Base-by-base conservation (phyloP, 2,113 vertebrate genomes). In the Salvator merianae region DNA sequence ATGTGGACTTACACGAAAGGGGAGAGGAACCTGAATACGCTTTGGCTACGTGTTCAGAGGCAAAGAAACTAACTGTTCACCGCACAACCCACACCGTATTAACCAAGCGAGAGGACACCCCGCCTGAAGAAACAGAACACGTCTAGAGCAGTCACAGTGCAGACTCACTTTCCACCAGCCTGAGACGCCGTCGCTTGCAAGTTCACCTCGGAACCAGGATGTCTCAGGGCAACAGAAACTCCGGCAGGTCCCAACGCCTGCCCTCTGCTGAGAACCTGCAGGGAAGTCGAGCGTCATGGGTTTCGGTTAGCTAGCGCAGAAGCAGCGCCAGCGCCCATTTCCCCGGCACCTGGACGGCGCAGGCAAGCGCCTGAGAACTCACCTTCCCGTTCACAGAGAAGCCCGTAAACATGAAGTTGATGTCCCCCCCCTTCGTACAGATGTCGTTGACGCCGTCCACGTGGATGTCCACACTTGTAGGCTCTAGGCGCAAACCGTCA, bases 391-490 rank as follows among this genome's bases (percentile, higher is more conserved):
- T 97, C 84, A 99, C 98, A 0, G 98, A 98, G 92, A 99, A 99
- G 7, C 99, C 99, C 0, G 97, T 99, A 91, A 99, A 99, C 71
- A 99, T 96, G 77, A 99, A 99, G 94, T 99, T 99, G 91, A 99
- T 98, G 94, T 99, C 99, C 26, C 98, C 97, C 81, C 99, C 99
- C 94, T 98, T 98, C 0, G 98, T 99, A 93, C 99, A 99, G 92
- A 99, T 97, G 91, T 99, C 99, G 71, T 82, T 99, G 84, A 99
- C 93, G 4, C 98, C 99, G 80, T 99, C 99, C 91, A 99, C 97
- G 3, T 98, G 97, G 85, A 99, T 97, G 72, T 99, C 97, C 76
- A 99, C 98, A 2, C 93, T 97, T 20, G 97, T 98, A 0, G 99
- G 98, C 83, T 99, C 98, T 99, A 93, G 7, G 30, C 69, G 81